Base-by-base conservation (phyloP, 2,888 invertebrate species). In the Argyra leucocephala region DNA sequence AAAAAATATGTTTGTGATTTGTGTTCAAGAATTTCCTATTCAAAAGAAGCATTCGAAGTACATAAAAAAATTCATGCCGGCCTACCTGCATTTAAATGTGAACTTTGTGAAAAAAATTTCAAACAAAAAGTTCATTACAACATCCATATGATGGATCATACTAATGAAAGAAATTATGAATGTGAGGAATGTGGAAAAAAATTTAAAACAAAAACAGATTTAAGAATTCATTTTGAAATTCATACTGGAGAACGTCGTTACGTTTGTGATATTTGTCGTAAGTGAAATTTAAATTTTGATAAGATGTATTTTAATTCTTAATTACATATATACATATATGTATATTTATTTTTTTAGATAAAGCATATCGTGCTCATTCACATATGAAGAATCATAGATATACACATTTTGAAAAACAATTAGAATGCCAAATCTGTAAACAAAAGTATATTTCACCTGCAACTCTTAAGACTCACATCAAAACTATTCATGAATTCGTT, bases 351-450 rank as follows among this genome's bases (percentile, higher is more conserved):
- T 65, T n/a, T 48, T 22, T 57, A 73, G 73, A 70, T 2, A 74
- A 74, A 64, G 67, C 68, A 57, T 75, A 74, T 67, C 70, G 73
- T 9, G 70, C 73, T 22, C 68, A 71, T 60, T 72, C 73, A 36
- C 75, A 75, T 64, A 70, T 75, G 67, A 72, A 72, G 59, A 71
- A 74, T 61, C 75, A 75, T 67, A 68, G 73, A 1, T 71, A 74
- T 21, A 71, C 71, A 6, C 75, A 75, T 68, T 72, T 71, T 5
- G 72, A 70, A 24, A 72, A 73, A 64, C 66, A 67, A 58, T 71
- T 74, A 36, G 67, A 72, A 64, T 75, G 75, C 59, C 68, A 72
- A 0, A 68, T 70, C 15, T 75, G 75, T 63, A 64, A 69, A 18
- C 73, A 73, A 62, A 72, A 71, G 37, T 75, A 74, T 59, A 69